Conservation (phyloP, 2,113 vertebrate species). For the Scortum barcoo region DNA sequence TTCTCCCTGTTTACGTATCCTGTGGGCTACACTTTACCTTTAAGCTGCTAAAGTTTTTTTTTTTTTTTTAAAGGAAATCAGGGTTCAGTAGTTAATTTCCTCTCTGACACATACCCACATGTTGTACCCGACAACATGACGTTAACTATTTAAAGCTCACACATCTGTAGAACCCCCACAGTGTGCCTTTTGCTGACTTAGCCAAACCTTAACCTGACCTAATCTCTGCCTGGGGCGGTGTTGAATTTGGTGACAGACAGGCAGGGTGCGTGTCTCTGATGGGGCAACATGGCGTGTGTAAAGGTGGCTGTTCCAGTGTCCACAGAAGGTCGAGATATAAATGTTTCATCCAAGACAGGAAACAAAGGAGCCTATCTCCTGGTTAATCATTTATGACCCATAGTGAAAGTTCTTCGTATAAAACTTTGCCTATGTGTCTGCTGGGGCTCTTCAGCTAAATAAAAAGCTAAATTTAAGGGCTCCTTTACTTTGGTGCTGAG, state of each 20-base stretch:
- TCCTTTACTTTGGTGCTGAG: not conserved
- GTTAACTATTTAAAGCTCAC: not conserved
- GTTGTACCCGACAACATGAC: not conserved
- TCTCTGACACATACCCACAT: not conserved
- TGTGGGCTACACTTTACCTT: not conserved
- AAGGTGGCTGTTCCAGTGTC: constrained; percentile 56
- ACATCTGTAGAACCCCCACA: not conserved
- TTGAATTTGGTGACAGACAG: constrained; percentile 53
- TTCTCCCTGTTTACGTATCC: not conserved
- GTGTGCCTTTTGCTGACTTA: constrained; percentile 45
- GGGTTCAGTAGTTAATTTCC: not conserved
- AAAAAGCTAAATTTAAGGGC: not conserved
- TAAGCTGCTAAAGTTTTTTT: not conserved
- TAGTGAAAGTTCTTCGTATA: constrained; percentile 43
- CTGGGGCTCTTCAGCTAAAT: not conserved
- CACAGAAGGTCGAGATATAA: constrained; percentile 59
- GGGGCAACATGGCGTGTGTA: constrained; percentile 47
- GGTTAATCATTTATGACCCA: constrained; percentile 64
- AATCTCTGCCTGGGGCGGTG: constrained; percentile 32
- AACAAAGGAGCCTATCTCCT: constrained; percentile 56
- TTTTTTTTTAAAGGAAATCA: not conserved
- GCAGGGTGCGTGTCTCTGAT: constrained; percentile 48
- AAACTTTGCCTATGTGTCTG: constrained; percentile 54
- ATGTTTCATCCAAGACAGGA: constrained; percentile 74
- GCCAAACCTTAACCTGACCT: constrained; percentile 30